A percentile compares a stretch with the other conserved stretches of the same genome.
Conservation (phyloP, 2,113 vertebrate genomes). For the Grallaria varia region DNA sequence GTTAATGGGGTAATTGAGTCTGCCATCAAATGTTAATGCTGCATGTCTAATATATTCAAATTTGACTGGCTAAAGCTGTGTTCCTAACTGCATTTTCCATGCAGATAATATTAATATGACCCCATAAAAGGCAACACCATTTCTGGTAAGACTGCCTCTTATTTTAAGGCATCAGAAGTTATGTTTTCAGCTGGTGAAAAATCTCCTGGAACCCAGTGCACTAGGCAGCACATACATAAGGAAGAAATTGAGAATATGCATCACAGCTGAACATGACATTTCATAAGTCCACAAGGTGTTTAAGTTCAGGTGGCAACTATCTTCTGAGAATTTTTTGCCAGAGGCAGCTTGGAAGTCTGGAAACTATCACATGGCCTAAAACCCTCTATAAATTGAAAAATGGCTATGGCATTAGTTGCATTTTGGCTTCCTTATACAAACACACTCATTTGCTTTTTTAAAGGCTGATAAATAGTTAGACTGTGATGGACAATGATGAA, state of each 20-base stretch:
- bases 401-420: neutral
- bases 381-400: slow-evolving; percentile 37
- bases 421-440: neutral
- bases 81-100: neutral
- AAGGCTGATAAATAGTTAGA: slow-evolving; percentile 16
- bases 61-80: neutral
- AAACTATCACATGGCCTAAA: slow-evolving; percentile 37
- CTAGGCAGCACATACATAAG: neutral
- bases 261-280: neutral
- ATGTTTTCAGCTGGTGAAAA: neutral
- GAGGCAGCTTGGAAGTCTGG: slow-evolving; percentile 12
- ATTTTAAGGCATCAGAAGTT: neutral
- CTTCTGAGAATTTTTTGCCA: neutral
- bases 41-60: neutral
- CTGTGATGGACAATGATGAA: neutral
- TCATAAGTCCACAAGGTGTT: neutral
- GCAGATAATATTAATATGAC: neutral
- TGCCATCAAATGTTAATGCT: neutral
- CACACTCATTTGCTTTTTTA: slow-evolving; percentile 7
- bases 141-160: neutral
- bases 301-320: neutral
- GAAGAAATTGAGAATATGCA: neutral
- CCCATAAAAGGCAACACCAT: neutral
- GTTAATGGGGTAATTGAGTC: neutral
- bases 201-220: neutral